These are phyloP conservation scores for Epiblema foenella DNA, from an alignment of 2,888 invertebrate genomes.

Conservation along the genomic window DNA sequence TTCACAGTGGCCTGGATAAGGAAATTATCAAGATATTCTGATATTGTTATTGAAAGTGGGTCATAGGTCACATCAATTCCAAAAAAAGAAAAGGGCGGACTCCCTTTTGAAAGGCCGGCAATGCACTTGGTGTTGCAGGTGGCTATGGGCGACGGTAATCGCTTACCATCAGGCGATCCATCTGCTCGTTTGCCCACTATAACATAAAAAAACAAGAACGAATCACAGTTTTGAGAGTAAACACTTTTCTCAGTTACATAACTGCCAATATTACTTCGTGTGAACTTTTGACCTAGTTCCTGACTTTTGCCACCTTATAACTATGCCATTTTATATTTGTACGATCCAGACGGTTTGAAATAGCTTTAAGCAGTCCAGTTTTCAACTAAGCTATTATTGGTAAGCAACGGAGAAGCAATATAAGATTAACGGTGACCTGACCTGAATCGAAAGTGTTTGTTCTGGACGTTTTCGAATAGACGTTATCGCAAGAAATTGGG, in stretches of 20 bases:
- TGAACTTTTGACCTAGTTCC: constrained; percentile 27
- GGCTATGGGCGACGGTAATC: no score
- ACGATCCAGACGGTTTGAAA: constrained; percentile 25
- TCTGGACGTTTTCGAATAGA: background rate
- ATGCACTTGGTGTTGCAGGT: no score
- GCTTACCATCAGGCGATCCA: no score
- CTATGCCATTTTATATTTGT: constrained; percentile 21
- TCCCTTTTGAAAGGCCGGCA: no score
- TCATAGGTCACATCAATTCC: no score
- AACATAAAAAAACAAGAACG: no score
- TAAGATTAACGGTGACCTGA: constrained; percentile 56
- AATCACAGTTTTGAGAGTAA: constrained; percentile 14
- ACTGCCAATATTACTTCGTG: constrained; percentile 13
- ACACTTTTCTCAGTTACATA: background rate
- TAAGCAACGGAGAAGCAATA: constrained; percentile 43
- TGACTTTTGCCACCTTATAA: constrained; percentile 5
- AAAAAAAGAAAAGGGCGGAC: no score
- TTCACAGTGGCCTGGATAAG: no score
- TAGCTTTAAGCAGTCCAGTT: background rate
- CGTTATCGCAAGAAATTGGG: background rate
- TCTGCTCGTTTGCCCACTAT: no score
- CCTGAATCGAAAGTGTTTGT: constrained; percentile 62
- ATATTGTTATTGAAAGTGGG: no score
- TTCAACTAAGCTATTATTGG: constrained; percentile 18
- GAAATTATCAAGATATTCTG: no score